phyloP scores from a whole-genome alignment of 2,113 vertebrate species.

The Phainopepla nitens region DNA sequence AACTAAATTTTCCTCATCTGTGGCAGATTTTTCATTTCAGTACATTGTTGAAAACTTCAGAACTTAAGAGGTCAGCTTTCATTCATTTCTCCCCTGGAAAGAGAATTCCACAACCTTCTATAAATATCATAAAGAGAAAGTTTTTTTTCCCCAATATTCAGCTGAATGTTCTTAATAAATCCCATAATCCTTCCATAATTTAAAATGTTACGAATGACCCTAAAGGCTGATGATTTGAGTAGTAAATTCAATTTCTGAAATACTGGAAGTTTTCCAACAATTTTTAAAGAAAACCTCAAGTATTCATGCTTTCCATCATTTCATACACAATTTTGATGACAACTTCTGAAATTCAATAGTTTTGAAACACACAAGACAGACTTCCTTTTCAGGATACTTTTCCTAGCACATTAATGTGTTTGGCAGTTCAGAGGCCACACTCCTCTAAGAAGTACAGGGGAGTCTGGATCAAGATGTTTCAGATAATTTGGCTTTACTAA shows the following conservation, averaged over 20 bases:
- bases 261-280: neutral
- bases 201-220: neutral
- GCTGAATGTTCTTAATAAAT: conserved; percentile 6
- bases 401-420: neutral
- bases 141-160: neutral
- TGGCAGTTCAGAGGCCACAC: neutral
- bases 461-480: neutral
- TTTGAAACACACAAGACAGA: neutral
- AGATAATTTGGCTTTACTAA: neutral
- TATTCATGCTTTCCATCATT: neutral
- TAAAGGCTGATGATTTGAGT: neutral
- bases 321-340: neutral
- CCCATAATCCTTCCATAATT: neutral
- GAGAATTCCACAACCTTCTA: neutral
- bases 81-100: neutral
- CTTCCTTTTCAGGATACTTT: neutral
- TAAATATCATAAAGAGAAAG: neutral
- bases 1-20: neutral
- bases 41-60: neutral
- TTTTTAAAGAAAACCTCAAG: neutral
- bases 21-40: neutral
- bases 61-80: neutral
- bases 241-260: neutral
- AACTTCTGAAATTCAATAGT: neutral
- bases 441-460: neutral